Evolutionary conservation across 2,797 vertebrate species (phyloP).

Genomic region (Decapterus maruadsi): DNA sequence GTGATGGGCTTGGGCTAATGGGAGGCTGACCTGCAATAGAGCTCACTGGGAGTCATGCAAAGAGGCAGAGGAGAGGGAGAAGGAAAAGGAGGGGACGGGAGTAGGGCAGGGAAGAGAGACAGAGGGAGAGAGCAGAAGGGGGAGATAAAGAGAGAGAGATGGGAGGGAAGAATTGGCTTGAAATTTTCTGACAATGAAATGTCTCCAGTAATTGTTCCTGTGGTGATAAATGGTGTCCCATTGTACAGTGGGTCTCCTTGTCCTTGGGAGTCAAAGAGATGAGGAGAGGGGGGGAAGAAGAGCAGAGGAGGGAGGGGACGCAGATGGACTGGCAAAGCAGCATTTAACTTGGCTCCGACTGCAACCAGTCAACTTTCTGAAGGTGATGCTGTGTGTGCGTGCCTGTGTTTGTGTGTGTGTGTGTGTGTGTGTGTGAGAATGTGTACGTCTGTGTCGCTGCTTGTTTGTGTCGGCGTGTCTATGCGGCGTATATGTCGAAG

Average conservation of each 20-base stretch:
- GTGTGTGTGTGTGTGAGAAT: slow-evolving; percentile 4
- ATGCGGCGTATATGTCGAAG: slow-evolving; percentile 54
- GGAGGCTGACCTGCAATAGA: slow-evolving; percentile 81
- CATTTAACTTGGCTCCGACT: slow-evolving; percentile 75
- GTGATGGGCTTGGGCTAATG: slow-evolving; percentile 78
- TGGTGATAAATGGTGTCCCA: slow-evolving; percentile 83
- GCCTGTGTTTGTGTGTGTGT: slow-evolving; percentile 26
- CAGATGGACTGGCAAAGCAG: slow-evolving; percentile 67
- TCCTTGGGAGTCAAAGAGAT: slow-evolving; percentile 82
- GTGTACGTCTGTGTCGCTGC: slow-evolving; percentile 22
- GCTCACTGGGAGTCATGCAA: slow-evolving; percentile 73
- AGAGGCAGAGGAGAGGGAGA: slow-evolving; percentile 38
- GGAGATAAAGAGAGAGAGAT: slow-evolving; percentile 70
- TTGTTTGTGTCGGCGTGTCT: slow-evolving; percentile 40
- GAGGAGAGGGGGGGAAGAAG: slow-evolving; percentile 59
- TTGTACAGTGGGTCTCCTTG: slow-evolving; percentile 80
- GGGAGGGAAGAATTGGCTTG: slow-evolving; percentile 72
- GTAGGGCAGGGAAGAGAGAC: slow-evolving; percentile 50
- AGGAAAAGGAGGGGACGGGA: slow-evolving; percentile 32
- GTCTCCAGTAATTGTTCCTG: slow-evolving; percentile 85
- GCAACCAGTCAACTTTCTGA: slow-evolving; percentile 67
- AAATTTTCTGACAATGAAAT: slow-evolving; percentile 85
- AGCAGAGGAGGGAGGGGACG: slow-evolving; percentile 31
- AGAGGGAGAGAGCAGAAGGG: slow-evolving; percentile 30
- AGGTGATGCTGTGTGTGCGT: slow-evolving; percentile 67